phyloP scores from a whole-genome alignment of 2,797 vertebrate genomes.

The Delichon dasypus region DNA sequence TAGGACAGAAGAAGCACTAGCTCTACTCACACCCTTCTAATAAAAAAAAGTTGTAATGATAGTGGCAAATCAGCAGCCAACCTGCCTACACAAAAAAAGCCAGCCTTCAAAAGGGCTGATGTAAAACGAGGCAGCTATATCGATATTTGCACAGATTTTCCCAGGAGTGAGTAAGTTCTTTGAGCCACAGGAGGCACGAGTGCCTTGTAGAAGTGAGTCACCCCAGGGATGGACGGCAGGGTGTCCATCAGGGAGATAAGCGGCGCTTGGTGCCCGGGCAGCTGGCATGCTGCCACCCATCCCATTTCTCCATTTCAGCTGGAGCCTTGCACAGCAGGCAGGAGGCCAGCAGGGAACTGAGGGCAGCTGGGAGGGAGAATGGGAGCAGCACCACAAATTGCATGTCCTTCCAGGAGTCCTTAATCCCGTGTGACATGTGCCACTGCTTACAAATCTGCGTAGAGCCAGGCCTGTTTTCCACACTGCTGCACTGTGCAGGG shows the following conservation, averaged over 20 bases:
- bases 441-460: background rate
- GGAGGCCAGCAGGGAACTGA: background rate
- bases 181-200: background rate
- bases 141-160: constrained; percentile 1
- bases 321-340: background rate
- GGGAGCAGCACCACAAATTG: background rate
- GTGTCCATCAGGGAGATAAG: background rate
- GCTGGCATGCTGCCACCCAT: constrained; percentile 19
- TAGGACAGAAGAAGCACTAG: background rate
- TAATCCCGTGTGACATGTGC: constrained; percentile 38
- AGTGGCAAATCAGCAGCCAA: background rate
- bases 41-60: background rate
- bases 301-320: constrained; percentile 41
- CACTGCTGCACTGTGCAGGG: background rate
- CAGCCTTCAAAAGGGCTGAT: background rate
- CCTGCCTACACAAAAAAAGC: background rate
- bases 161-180: background rate
- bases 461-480: constrained; percentile 18
- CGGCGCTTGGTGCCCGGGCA: background rate
- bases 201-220: background rate
- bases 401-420: background rate
- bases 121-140: background rate
- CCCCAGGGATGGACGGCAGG: background rate
- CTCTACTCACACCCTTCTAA: background rate
- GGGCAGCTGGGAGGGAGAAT: background rate